These are phyloP conservation scores for Rynchops niger DNA, from an alignment of 2,113 vertebrate species.

Conservation along the genomic window DNA sequence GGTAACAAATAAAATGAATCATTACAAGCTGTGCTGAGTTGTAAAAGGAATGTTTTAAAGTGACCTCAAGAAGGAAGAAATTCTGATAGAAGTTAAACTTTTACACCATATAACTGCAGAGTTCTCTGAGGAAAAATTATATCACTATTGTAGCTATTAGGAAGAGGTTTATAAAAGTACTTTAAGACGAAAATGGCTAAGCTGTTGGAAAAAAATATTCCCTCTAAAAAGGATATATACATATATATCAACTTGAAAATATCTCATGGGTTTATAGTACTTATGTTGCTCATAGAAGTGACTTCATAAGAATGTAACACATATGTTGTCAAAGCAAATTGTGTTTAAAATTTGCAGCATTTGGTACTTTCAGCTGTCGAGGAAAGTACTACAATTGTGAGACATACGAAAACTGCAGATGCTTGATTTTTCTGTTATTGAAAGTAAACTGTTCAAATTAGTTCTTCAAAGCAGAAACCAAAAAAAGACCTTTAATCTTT, in stretches of 20 bases:
- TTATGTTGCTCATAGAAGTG: neutral
- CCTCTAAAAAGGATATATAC: neutral
- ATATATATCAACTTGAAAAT: slow-evolving; percentile 19
- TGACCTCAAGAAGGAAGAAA: neutral
- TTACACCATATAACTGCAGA: neutral
- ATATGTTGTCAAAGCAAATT: slow-evolving; percentile 40
- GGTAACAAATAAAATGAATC: neutral
- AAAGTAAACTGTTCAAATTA: slow-evolving; percentile 22
- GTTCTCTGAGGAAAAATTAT: neutral
- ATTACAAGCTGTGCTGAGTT: neutral
- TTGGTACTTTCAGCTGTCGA: slow-evolving; percentile 40
- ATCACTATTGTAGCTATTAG: neutral
- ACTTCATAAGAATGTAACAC: neutral
- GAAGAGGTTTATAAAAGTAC: slow-evolving; percentile 14
- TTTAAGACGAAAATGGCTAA: neutral
- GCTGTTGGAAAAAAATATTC: neutral
- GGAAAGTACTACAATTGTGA: slow-evolving; percentile 36
- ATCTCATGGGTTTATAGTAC: neutral
- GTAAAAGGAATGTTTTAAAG: neutral
- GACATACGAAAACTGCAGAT: slow-evolving; percentile 36
- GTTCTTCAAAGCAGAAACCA: neutral
- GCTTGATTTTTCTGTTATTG: neutral
- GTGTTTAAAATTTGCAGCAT: neutral
- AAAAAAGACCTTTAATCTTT: neutral
- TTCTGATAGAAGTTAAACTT: neutral